Conservation (phyloP, 2,797 vertebrate species). For the Ctenochaetus hawaiiensis region DNA sequence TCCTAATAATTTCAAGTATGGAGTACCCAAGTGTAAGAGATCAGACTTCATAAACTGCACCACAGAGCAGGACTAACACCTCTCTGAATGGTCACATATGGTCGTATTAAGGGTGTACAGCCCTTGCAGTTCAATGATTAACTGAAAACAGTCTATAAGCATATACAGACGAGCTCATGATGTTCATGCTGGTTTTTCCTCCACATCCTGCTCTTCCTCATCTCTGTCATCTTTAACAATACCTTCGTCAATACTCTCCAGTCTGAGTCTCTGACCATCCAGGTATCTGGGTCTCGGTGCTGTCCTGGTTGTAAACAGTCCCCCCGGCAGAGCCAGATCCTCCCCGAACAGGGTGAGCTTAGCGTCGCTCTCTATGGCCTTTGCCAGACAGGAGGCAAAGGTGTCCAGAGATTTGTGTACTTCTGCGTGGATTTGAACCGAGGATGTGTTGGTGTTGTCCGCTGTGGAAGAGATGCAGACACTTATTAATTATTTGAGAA, state of each 20-base stretch:
- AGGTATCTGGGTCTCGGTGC: conserved; percentile 85
- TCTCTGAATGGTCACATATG: background rate
- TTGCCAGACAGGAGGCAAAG: conserved; percentile 93
- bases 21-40: conserved; percentile 14
- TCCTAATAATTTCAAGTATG: conserved; percentile 60
- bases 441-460: conserved; percentile 67
- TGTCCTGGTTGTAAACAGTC: conserved; percentile 76
- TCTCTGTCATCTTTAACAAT: conserved; percentile 86
- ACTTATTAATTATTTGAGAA: background rate
- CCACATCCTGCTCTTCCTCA: conserved; percentile 67
- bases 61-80: background rate
- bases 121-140: conserved; percentile 12
- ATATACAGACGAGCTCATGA: conserved; percentile 20
- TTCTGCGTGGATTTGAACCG: conserved; percentile 89
- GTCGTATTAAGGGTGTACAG: background rate
- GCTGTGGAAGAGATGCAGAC: conserved; percentile 46
- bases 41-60: conserved; percentile 39
- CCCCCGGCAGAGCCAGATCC: conserved; percentile 77
- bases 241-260: conserved; percentile 98
- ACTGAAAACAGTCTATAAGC: background rate
- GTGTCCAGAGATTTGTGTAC: conserved; percentile 93
- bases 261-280: conserved; percentile 89
- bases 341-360: conserved; percentile 94
- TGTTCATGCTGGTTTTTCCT: conserved; percentile 63
- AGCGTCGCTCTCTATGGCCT: conserved; percentile 94